Evolutionary conservation across 1,140 invertebrate species (phyloP), one percentile per base, ranked within the genome.

Genomic region (Nasonia longicornis): DNA sequence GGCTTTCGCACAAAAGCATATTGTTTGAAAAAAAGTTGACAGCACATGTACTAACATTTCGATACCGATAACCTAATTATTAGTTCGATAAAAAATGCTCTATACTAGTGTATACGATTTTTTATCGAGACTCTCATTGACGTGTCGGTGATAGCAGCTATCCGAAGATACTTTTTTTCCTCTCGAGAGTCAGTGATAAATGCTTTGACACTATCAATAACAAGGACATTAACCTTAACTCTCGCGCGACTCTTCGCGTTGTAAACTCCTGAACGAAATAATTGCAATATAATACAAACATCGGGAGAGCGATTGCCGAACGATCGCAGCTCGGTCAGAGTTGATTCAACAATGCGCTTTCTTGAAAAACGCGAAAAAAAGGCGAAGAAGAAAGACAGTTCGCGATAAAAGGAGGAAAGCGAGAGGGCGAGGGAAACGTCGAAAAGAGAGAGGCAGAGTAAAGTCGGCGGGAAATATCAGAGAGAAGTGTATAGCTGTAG

Each of bases 381-480:
- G 0, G 14, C 38, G 64, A 71, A 45, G 38, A 72, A 63, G 22
- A 71, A 45, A 70, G 22, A n/a, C 11, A 66, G 58, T 1, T 26
- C 10, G 48, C 12, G 75, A 77, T 69, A 81, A 81, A 73, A 81
- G 75, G 58, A 52, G 26, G 64, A 45, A 48, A 77, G 14, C 6
- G 26, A 52, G 64, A 26, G 35, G 31, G 48, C 26, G 58, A 63
- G 77, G 67, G n/a, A 77, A 82, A 72, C 2, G 58, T 67, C 71
- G 75, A 77, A 82, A 52, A 83, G 84, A 78, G 83, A 38, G 83
- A 81, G 73, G 85, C 81, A 81, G 82, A 86, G 85, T 83, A 81
- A 85, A 86, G 84, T 84, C 83, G 84, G 84, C 85, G 86, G 85
- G 84, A 87, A 84, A 81, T 82, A 82, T 77, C 80, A 70, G 77